A percentile compares a stretch with the other conserved stretches of the same genome.
Evolutionary conservation across 2,888 invertebrate species (phyloP).

Genomic region (Petrolisthes cinctipes): DNA sequence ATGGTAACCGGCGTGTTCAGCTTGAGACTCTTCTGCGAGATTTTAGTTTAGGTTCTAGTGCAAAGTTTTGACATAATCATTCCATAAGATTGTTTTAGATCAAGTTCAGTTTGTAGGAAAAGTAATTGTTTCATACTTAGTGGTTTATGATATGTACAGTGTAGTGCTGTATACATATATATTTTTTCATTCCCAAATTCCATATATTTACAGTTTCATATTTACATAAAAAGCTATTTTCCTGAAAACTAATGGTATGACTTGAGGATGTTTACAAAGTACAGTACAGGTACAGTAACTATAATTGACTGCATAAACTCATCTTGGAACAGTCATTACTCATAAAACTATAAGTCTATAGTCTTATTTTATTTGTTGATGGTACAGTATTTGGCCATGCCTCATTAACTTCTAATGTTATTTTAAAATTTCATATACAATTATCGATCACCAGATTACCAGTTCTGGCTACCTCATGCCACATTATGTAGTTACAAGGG

Average conservation of each 20-base stretch:
- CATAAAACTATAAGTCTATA: too few species aligned
- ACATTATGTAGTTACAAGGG: too few species aligned
- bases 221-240: not conserved
- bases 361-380: too few species aligned
- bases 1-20: not conserved
- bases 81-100: conserved; percentile 32
- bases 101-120: not conserved
- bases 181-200: conserved; percentile 12
- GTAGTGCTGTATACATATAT: conserved; percentile 8
- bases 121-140: not conserved
- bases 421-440: too few species aligned
- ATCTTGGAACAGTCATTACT: not conserved
- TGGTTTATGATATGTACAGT: not conserved
- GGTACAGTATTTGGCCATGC: too few species aligned
- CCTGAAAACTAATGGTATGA: conserved; percentile 10
- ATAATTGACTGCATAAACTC: not conserved
- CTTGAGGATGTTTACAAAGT: not conserved
- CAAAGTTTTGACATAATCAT: conserved; percentile 5
- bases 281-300: not conserved
- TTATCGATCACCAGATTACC: too few species aligned
- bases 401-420: too few species aligned
- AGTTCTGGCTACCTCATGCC: too few species aligned
- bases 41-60: not conserved
- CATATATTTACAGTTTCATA: conserved; percentile 11
- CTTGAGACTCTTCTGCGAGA: not conserved